These are phyloP conservation scores for Watsonalla binaria DNA, from an alignment of 2,888 invertebrate genomes.

Conservation along the genomic window DNA sequence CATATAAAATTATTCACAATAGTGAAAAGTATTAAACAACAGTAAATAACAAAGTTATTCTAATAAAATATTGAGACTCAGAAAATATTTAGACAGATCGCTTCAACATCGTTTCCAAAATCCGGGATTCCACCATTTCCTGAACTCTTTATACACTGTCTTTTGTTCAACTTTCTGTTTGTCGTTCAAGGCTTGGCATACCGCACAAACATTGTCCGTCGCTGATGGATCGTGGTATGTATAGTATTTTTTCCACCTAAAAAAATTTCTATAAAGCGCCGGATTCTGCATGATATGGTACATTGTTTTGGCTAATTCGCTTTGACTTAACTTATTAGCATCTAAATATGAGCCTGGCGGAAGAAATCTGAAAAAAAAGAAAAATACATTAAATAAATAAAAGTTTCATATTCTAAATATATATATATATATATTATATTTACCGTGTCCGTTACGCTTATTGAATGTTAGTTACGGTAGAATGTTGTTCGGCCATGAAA, in stretches of 20 bases:
- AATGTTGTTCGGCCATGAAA: too few species aligned
- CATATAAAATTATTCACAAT: too few species aligned
- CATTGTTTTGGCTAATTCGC: constrained; percentile 41
- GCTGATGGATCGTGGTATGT: constrained; percentile 32
- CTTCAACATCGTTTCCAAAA: constrained; percentile 19
- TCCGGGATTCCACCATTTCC: constrained; percentile 53
- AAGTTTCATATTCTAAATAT: too few species aligned
- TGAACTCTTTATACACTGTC: constrained; percentile 40
- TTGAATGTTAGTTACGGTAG: too few species aligned
- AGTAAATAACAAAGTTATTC: too few species aligned
- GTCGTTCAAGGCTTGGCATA: constrained; percentile 52
- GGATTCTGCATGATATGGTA: constrained; percentile 35
- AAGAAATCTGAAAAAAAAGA: constrained; percentile 48
- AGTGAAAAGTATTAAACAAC: too few species aligned
- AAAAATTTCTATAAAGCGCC: constrained; percentile 39
- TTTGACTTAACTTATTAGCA: constrained; percentile 25
- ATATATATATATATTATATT: too few species aligned
- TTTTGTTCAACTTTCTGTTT: constrained; percentile 19
- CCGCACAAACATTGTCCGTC: constrained; percentile 41
- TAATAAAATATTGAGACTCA: too few species aligned
- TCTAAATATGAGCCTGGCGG: constrained; percentile 62
- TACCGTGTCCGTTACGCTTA: too few species aligned
- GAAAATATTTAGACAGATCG: too few species aligned
- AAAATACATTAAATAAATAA: too few species aligned
- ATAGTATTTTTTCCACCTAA: constrained; percentile 48